Evolutionary conservation across 30 jellyfish, hydroid and myxozoan genomes (phyloP).

Genomic region (Aurelia aurita): DNA sequence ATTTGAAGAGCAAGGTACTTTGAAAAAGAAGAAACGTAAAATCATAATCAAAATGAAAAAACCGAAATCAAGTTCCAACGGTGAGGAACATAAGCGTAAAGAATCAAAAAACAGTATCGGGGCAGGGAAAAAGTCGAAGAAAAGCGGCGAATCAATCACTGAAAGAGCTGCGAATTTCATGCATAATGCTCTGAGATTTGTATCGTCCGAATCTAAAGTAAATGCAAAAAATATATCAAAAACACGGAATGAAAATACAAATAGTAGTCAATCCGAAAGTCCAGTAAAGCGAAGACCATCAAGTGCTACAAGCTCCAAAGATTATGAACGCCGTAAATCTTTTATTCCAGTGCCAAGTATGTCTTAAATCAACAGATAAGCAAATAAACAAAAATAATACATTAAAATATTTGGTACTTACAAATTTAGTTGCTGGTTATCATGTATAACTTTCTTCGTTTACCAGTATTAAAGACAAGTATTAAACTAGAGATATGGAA

Average conservation of each 20-base stretch:
- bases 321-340: conserved; percentile 28
- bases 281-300: conserved; percentile 5
- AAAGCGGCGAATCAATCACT: conserved; percentile 18
- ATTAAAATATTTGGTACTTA: no score
- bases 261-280: conserved; percentile 11
- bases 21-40: background rate
- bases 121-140: conserved; percentile 31
- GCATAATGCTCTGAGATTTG: conserved; percentile 56
- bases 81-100: conserved; percentile 3
- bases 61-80: background rate
- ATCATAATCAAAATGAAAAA: background rate
- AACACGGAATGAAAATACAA: background rate
- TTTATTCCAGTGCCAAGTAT: conserved; percentile 49
- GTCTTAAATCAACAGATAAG: background rate
- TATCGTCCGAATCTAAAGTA: conserved; percentile 40
- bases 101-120: background rate
- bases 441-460: no score
- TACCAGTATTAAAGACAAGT: no score
- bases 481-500: no score
- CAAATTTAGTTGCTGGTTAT: no score
- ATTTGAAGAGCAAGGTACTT: background rate
- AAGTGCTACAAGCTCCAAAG: background rate
- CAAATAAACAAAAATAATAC: no score
- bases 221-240: background rate
- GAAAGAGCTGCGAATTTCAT: conserved; percentile 63